Conservation (phyloP, 92 coral and sea anemone species). For the Umimayanthus kanabou region DNA sequence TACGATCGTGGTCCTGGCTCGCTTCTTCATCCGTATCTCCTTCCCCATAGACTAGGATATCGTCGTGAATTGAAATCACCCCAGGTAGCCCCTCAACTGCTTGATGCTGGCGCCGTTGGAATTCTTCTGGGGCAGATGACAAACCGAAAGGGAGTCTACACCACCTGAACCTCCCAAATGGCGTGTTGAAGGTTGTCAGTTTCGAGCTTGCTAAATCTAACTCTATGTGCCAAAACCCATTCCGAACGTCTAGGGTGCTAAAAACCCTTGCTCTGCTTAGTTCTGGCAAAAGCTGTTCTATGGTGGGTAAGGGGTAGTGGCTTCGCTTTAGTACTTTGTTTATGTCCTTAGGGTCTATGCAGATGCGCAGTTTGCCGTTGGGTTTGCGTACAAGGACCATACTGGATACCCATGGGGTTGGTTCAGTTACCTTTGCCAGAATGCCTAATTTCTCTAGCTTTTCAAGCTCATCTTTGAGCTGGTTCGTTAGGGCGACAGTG, state of each 20-base stretch:
- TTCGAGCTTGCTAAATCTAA: not conserved
- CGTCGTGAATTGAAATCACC: no score
- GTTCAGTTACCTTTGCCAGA: constrained; percentile 29
- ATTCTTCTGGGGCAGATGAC: constrained; percentile 18
- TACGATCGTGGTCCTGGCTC: no score
- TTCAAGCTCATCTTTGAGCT: constrained; percentile 33
- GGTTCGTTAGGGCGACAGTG: constrained; percentile 38
- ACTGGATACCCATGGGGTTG: constrained; percentile 43
- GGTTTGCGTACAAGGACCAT: constrained; percentile 31
- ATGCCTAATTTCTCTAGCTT: constrained; percentile 29
- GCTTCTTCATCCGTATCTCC: no score
- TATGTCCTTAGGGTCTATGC: no score
- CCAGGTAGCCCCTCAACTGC: constrained; percentile 7
- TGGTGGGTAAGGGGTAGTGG: constrained; percentile 4
- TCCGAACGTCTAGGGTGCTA: no score
- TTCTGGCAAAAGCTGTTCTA: constrained; percentile 44
- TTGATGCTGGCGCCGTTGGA: constrained; percentile 36
- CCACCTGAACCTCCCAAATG: constrained; percentile 42
- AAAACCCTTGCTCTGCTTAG: constrained; percentile 35
- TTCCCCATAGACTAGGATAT: no score
- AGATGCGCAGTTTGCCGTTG: constrained; percentile 29
- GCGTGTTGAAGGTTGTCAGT: constrained; percentile 49
- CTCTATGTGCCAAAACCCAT: constrained; percentile 3
- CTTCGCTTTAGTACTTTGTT: no score
- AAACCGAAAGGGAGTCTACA: not conserved